Conservation (phyloP, 2,113 vertebrate genomes). For the Pungitius pungitius region DNA sequence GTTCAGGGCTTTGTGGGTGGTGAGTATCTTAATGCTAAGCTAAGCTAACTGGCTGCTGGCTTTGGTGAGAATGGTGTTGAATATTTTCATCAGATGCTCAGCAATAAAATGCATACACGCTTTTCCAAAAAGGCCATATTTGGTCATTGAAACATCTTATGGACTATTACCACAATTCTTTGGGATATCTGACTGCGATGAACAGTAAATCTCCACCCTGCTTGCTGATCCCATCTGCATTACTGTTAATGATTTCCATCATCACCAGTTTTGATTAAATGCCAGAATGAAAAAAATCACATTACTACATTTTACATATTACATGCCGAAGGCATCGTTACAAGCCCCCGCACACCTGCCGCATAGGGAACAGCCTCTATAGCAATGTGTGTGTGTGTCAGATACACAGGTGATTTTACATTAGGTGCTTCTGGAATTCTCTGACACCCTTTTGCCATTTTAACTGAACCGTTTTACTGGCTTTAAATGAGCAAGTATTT, state of each 20-base stretch:
- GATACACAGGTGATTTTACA: conserved; percentile 30
- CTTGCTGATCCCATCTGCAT: background rate
- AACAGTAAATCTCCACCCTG: background rate
- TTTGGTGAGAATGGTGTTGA: background rate
- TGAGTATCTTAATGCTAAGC: too few relatives aligned
- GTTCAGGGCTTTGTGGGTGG: too few relatives aligned
- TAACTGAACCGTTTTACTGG: conserved; percentile 24
- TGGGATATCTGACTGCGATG: background rate
- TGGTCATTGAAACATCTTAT: background rate
- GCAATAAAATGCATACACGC: background rate
- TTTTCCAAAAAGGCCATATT: background rate
- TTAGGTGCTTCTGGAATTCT: conserved; percentile 17
- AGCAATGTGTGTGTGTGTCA: background rate
- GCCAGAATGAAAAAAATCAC: background rate
- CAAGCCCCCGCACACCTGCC: conserved; percentile 29
- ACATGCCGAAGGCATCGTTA: conserved; percentile 54
- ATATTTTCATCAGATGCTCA: background rate
- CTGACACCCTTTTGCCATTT: conserved; percentile 18
- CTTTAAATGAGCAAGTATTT: conserved; percentile 25
- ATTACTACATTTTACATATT: background rate
- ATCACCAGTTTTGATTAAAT: background rate
- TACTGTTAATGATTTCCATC: background rate
- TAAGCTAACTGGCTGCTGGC: background rate
- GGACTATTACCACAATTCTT: background rate
- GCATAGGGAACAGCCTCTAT: background rate